A percentile compares a stretch with the other conserved stretches of the same genome.
phyloP scores from a whole-genome alignment of 1,140 invertebrate species.

The Bradynema listronoti region DNA sequence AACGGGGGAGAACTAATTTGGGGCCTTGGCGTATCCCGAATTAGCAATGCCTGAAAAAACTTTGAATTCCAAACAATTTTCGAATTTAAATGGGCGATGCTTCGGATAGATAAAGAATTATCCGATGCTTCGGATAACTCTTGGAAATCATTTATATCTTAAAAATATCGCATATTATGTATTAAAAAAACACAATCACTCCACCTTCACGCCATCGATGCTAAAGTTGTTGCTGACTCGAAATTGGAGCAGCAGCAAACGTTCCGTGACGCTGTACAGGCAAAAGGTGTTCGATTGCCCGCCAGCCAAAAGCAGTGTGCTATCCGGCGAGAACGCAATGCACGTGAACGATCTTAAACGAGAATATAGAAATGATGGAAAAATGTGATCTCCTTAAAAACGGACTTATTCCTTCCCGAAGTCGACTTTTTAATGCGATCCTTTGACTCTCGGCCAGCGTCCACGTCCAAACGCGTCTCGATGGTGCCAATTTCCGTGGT shows the following conservation, averaged over 20 bases:
- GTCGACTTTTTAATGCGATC: constrained; percentile 36
- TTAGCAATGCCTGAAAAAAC: too few species aligned
- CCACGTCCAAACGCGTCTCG: constrained; percentile 41
- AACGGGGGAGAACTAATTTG: too few species aligned
- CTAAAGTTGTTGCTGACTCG: constrained; percentile 32
- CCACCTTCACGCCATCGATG: constrained; percentile 39
- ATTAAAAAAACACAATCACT: neutral
- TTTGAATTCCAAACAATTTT: too few species aligned
- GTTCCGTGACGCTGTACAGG: constrained; percentile 33
- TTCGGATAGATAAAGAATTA: too few species aligned
- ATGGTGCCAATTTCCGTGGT: constrained; percentile 30
- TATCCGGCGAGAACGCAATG: constrained; percentile 37
- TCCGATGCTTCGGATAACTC: neutral
- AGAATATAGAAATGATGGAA: neutral
- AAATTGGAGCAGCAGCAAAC: constrained; percentile 25
- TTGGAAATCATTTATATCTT: neutral
- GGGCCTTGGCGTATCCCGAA: too few species aligned
- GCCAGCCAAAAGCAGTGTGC: constrained; percentile 30
- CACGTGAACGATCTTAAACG: constrained; percentile 39
- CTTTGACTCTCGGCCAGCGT: constrained; percentile 20
- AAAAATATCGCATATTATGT: too few species aligned
- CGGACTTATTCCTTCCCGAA: constrained; percentile 38
- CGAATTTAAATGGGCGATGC: too few species aligned
- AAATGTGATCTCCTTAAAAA: neutral
- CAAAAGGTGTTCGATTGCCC: constrained; percentile 45